Evolutionary conservation across 2,113 vertebrate species (phyloP), one percentile per base, ranked within the genome.

Genomic region (Nothobranchius kuhntae): DNA sequence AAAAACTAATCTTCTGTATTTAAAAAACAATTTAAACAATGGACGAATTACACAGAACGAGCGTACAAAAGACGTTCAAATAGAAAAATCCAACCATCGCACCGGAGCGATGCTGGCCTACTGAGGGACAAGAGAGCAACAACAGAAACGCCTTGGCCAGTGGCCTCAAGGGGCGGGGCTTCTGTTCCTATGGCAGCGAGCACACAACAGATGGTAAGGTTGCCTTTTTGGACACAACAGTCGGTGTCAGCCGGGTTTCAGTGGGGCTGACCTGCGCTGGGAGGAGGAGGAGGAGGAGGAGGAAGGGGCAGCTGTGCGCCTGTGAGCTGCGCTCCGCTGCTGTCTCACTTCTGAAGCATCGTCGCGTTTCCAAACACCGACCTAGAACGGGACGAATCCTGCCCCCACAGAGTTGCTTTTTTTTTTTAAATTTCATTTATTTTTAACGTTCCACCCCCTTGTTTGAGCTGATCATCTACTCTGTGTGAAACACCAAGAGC

Each of bases 191-290:
- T 69, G 79, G 67, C 65, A 64, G 57, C 71, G 66, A 35, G 72
- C 71, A 77, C 71, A 61, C 83, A 84, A 71, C 92, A 93, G 93
- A 92, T 90, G 92, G 91, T 73, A 87, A 81, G 80, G 82, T 60
- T 78, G 74, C 67, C 51, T 67, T 82, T 82, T 71, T 44, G 26
- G 75, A 71, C 70, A 81, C 45, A 65, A n/a, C 72, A 73, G 77
- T 82, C 72, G 76, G 77, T 83, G 87, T 75, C 82, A 65, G 61
- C 17, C 64, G 13, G 65, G 68, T 55, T 86, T 72, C 80, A 81
- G 88, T 78, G 91, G 91, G 91, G 91, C 93, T 94, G 93, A 95
- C 91, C 87, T 82, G 87, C 82, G 36, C 60, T 10, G 48, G 15
- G 15, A n/a, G 89, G 86, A 26, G 36, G 38, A 40, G 10, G 55